These are phyloP conservation scores for Morinoia aosen DNA, from an alignment of 2,888 invertebrate genomes.

Conservation along the genomic window DNA sequence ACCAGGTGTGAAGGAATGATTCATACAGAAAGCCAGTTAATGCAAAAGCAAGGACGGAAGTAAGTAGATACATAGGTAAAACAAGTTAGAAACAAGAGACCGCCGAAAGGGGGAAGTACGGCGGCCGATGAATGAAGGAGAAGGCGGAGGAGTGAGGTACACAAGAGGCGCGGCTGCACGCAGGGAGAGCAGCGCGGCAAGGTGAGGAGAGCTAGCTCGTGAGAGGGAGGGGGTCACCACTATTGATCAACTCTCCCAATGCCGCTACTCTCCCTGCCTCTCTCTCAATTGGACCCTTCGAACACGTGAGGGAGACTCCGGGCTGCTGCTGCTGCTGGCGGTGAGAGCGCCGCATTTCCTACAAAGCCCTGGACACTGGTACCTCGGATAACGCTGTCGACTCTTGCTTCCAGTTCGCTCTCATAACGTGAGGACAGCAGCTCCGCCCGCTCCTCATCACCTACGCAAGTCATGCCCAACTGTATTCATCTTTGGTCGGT, in stretches of 20 bases:
- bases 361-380: neutral
- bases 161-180: conserved; percentile 29
- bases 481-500: neutral
- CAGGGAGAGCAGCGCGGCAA: conserved; percentile 56
- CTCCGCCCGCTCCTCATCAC: neutral
- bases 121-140: conserved; percentile 8
- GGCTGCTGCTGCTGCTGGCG: neutral
- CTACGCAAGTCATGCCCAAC: neutral
- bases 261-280: conserved; percentile 42
- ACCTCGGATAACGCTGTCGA: neutral
- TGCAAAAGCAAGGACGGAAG: neutral
- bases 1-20: no score
- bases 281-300: conserved; percentile 46
- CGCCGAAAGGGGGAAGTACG: conserved; percentile 31
- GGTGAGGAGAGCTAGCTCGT: conserved; percentile 15
- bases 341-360: conserved; percentile 27
- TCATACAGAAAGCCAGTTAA: neutral
- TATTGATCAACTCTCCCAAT: conserved; percentile 51
- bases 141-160: conserved; percentile 44
- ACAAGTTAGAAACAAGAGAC: neutral
- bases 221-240: conserved; percentile 48
- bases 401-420: neutral
- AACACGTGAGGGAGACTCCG: conserved; percentile 46
- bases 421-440: neutral
- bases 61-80: neutral